Conservation (phyloP, 1,140 invertebrate genomes). For the Pararge aegeria region DNA sequence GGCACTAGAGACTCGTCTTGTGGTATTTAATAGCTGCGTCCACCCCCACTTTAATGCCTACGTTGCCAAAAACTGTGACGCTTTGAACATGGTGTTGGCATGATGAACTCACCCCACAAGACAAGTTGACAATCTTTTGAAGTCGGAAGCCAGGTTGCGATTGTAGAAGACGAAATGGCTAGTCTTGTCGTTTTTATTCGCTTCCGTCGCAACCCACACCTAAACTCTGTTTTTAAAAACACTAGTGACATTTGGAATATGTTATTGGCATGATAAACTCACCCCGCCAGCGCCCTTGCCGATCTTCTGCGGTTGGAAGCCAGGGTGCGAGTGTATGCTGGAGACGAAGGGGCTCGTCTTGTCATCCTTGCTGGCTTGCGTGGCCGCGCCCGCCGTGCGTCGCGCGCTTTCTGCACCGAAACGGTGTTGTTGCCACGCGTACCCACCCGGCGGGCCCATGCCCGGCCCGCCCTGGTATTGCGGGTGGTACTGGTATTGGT, state of each 20-base stretch:
- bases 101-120: no score
- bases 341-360: slow-evolving; percentile 91
- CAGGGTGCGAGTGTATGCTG: slow-evolving; percentile 94
- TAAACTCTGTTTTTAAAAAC: no score
- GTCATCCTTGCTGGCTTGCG: slow-evolving; percentile 80
- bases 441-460: slow-evolving; percentile 49
- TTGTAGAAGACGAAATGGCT: slow-evolving; percentile 95
- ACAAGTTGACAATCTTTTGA: no score
- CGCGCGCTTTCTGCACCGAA: slow-evolving; percentile 75
- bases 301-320: slow-evolving; percentile 96
- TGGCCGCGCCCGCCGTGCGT: slow-evolving; percentile 60
- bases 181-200: slow-evolving; percentile 82
- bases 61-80: no score
- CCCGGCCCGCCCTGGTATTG: slow-evolving; percentile 62
- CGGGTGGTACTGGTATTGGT: slow-evolving; percentile 74
- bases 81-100: no score
- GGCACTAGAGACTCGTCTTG: no score
- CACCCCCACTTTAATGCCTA: no score
- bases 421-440: slow-evolving; percentile 63
- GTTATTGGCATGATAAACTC: no score
- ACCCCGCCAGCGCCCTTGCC: slow-evolving; percentile 89
- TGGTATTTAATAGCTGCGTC: no score
- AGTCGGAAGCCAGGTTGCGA: no score
- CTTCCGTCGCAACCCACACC: slow-evolving; percentile 62
- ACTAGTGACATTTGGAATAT: no score